A percentile compares a stretch with the other conserved stretches of the same genome.
Conservation (phyloP, 92 coral and sea anemone genomes). For the Epizoanthus illoricatus region DNA sequence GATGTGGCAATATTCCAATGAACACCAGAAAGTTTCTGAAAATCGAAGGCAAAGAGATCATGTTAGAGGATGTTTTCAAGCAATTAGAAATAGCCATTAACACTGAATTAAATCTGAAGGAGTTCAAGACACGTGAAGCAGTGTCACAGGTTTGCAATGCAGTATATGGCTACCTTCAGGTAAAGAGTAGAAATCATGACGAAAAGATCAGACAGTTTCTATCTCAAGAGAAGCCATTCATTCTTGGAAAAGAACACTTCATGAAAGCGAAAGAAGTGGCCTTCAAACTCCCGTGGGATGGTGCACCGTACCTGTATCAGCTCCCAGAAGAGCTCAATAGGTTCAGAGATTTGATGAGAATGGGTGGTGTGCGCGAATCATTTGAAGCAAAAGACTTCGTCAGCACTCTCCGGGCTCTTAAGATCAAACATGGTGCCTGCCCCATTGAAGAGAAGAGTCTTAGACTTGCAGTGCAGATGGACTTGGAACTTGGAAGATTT, state of each 20-base stretch:
- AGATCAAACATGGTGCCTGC: background rate
- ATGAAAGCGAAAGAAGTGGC: constrained; percentile 51
- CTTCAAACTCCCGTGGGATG: constrained; percentile 32
- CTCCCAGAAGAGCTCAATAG: constrained; percentile 37
- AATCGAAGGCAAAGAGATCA: constrained; percentile 17
- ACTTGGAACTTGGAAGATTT: background rate
- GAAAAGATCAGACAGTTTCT: constrained; percentile 8
- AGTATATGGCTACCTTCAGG: constrained; percentile 52
- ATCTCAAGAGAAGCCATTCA: constrained; percentile 21
- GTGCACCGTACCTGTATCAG: constrained; percentile 59
- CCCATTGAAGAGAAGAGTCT: constrained; percentile 14
- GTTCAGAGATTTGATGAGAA: constrained; percentile 41
- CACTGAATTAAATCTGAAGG: background rate
- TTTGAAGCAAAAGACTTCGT: constrained; percentile 58
- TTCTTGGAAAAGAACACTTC: constrained; percentile 51
- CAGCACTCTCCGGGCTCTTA: constrained; percentile 37
- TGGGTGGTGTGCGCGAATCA: constrained; percentile 48
- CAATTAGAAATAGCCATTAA: constrained; percentile 53
- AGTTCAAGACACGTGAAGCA: constrained; percentile 1
- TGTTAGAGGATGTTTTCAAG: constrained; percentile 27
- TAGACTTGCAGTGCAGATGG: constrained; percentile 12
- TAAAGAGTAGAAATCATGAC: background rate
- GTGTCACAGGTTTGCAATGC: constrained; percentile 40
- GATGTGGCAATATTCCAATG: constrained; percentile 28
- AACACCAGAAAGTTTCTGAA: constrained; percentile 14